A percentile compares a stretch with the other conserved stretches of the same genome.
Conservation (phyloP, 2,113 vertebrate species). For the Oenanthe melanoleuca region DNA sequence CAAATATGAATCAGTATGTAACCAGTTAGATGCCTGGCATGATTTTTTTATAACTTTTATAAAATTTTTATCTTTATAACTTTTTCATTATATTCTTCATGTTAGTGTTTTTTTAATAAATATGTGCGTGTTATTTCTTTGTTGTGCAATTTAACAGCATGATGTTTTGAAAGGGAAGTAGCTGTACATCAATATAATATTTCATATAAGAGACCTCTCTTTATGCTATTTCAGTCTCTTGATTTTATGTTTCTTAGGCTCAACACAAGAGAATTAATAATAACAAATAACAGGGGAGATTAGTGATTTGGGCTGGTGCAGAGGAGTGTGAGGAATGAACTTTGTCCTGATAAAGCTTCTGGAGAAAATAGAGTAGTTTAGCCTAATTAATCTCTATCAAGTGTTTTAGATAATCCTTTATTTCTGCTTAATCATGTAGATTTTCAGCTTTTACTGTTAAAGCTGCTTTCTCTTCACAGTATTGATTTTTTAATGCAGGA, state of each 20-base stretch:
- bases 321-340: not conserved
- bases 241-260: not conserved
- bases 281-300: not conserved
- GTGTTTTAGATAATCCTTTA: slow-evolving; percentile 5
- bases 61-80: not conserved
- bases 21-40: not conserved
- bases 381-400: not conserved
- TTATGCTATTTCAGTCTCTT: not conserved
- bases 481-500: not conserved
- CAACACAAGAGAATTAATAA: not conserved
- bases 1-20: not conserved
- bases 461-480: not conserved
- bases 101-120: not conserved
- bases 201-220: not conserved
- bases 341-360: not conserved
- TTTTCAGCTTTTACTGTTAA: not conserved
- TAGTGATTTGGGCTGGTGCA: not conserved
- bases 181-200: not conserved
- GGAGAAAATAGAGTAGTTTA: not conserved
- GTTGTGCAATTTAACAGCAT: not conserved
- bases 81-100: not conserved
- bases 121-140: not conserved
- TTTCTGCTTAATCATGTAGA: not conserved
- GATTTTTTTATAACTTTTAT: not conserved
- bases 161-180: not conserved